These are phyloP conservation scores for Gymnoscelis rufifasciata DNA, from an alignment of 2,888 invertebrate genomes.

Conservation along the genomic window DNA sequence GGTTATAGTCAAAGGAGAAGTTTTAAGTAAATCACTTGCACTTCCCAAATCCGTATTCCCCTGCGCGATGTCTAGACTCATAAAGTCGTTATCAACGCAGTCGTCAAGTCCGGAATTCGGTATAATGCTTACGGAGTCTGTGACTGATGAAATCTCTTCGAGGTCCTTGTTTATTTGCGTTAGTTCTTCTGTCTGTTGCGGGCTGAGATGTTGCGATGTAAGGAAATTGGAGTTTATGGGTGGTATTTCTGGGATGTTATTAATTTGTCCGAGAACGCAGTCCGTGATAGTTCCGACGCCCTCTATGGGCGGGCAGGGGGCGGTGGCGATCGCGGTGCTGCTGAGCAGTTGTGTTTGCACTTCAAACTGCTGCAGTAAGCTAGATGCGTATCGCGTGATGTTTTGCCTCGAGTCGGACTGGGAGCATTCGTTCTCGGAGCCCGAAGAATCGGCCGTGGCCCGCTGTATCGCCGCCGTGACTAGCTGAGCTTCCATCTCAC, in stretches of 20 bases:
- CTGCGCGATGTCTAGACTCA: constrained; percentile 64
- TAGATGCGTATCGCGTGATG: constrained; percentile 84
- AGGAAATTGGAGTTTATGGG: constrained; percentile 62
- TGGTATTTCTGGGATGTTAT: constrained; percentile 57
- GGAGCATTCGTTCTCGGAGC: constrained; percentile 84
- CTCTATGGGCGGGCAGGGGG: constrained; percentile 49
- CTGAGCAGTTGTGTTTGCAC: constrained; percentile 87
- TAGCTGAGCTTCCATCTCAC: constrained; percentile 86
- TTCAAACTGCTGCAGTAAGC: constrained; percentile 88
- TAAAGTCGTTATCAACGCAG: constrained; percentile 72
- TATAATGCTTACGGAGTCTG: constrained; percentile 62
- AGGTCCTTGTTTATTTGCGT: constrained; percentile 72
- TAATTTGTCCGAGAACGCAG: constrained; percentile 65
- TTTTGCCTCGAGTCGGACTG: constrained; percentile 75
- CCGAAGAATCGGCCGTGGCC: constrained; percentile 82
- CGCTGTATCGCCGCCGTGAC: constrained; percentile 88
- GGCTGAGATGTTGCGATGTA: constrained; percentile 63
- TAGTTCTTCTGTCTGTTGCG: constrained; percentile 72
- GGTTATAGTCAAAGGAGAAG: constrained; percentile 56
- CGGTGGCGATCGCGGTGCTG: constrained; percentile 56
- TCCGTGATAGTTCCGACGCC: constrained; percentile 60
- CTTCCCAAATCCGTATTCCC: constrained; percentile 60
- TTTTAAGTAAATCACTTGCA: constrained; percentile 65
- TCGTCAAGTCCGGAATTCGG: constrained; percentile 67
- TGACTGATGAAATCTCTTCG: constrained; percentile 68